phyloP scores from a whole-genome alignment of 2,888 invertebrate genomes.

The Melolontha melolontha region DNA sequence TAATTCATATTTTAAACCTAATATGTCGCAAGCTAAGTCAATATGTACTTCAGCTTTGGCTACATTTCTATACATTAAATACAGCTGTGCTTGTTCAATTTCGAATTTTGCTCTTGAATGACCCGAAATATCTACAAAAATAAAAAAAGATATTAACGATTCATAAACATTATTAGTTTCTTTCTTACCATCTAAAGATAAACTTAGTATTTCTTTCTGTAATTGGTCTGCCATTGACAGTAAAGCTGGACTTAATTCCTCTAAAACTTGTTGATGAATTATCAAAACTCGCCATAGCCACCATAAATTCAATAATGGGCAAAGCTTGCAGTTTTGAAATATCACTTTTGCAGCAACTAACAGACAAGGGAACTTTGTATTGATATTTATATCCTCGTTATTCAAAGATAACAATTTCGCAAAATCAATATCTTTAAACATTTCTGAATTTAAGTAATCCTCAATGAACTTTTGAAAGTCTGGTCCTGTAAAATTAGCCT shows the following conservation, averaged over 20 bases:
- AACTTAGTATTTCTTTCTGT: constrained; percentile 59
- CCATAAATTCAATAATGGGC: constrained; percentile 69
- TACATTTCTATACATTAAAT: constrained; percentile 80
- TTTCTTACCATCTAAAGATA: constrained; percentile 61
- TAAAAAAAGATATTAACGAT: neutral
- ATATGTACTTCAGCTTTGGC: constrained; percentile 78
- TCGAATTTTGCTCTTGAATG: constrained; percentile 65
- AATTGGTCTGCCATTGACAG: constrained; percentile 70
- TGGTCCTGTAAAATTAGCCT: constrained; percentile 87
- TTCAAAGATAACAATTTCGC: constrained; percentile 67
- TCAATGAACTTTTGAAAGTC: constrained; percentile 64
- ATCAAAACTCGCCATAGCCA: constrained; percentile 82
- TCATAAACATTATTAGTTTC: constrained; percentile 46
- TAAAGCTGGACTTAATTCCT: constrained; percentile 79
- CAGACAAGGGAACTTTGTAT: constrained; percentile 71
- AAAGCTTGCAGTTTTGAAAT: constrained; percentile 59
- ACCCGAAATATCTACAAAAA: constrained; percentile 46
- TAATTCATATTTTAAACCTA: constrained; percentile 77
- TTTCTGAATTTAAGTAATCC: constrained; percentile 64
- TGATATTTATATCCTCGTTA: constrained; percentile 77
- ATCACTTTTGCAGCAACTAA: constrained; percentile 64
- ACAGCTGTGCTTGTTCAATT: constrained; percentile 75
- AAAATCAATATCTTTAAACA: constrained; percentile 66
- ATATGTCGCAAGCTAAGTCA: constrained; percentile 71
- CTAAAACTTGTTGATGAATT: constrained; percentile 81